These are phyloP conservation scores for Oreochromis grahami DNA, from an alignment of 2,797 vertebrate species.

Conservation along the genomic window DNA sequence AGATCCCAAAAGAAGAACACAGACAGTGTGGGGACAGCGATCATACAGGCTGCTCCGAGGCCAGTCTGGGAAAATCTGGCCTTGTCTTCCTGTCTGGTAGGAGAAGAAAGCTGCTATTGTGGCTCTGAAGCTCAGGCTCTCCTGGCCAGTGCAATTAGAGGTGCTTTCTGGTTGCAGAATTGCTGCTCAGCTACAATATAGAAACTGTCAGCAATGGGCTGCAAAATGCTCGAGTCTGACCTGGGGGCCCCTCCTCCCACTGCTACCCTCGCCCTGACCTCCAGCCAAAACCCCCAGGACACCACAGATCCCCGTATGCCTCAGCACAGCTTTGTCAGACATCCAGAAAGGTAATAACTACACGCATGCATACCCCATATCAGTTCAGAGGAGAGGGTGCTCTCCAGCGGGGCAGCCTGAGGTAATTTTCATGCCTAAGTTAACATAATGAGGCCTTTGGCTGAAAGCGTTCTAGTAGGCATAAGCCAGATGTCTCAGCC, in stretches of 20 bases:
- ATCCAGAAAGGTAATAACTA: conserved; percentile 40
- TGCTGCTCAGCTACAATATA: conserved; percentile 17
- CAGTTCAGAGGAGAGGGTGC: conserved; percentile 1
- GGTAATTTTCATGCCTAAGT: conserved; percentile 9
- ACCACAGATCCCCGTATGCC: conserved; percentile 4
- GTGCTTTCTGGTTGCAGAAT: conserved; percentile 5
- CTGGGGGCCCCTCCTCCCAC: conserved; percentile 7
- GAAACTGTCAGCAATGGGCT: conserved; percentile 27
- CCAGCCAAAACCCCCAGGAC: conserved; percentile 10
- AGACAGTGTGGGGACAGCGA: background rate
- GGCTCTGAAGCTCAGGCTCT: background rate
- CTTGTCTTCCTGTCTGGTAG: background rate
- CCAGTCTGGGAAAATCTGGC: conserved; percentile 8
- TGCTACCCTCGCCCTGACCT: conserved; percentile 39
- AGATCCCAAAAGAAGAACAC: background rate
- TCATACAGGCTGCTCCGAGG: background rate
- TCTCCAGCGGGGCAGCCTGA: background rate
- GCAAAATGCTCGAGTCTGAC: conserved; percentile 38
- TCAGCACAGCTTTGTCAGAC: conserved; percentile 23
- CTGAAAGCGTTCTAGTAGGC: background rate
- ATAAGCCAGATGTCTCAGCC: background rate
- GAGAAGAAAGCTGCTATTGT: conserved; percentile 23
- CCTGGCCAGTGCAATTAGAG: conserved; percentile 27
- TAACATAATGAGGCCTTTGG: background rate
- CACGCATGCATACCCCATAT: conserved; percentile 44